Evolutionary conservation across 2,888 invertebrate genomes (phyloP), one percentile per base, ranked within the genome.

Genomic region (Teleogryllus oceanicus): DNA sequence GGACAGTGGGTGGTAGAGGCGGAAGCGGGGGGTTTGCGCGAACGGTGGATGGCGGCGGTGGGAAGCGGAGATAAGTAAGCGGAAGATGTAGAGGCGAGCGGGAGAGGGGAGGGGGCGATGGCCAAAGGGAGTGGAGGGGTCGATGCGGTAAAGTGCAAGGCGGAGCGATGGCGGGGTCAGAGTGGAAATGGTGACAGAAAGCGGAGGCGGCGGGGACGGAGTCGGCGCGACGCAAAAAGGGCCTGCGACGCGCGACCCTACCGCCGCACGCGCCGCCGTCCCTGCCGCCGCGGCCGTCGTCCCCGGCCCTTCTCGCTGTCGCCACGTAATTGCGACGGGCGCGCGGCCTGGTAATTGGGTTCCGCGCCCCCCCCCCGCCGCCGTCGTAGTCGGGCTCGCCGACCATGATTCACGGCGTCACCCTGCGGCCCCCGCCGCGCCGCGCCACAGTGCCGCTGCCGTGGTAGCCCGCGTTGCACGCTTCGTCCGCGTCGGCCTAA

Each of bases 281-380:
- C 62, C 16, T n/a, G 62, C 16, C 62, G n/a, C 62, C 62, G 1
- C 62, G 5, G 13, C 62, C 62, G n/a, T 4, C 62, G 62, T 10
- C 62, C 16, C 13, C 62, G n/a, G 62, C 62, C 16, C 62, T 13
- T n/a, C 37, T 37, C 37, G 37, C 62, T 62, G 62, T 18, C 62
- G 62, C 62, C 62, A n/a, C n/a, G 62, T 62, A 62, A 62, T 62
- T 62, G 62, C 62, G 62, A 62, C 62, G 62, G 62, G n/a, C 62
- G n/a, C 62, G 62, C 62, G 13, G n/a, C 62, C 62, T n/a, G 62
- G 62, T 62, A 62, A 62, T 62, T 62, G 62, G 62, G 62, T 62
- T 62, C 62, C 62, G 62, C 62, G 62, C n/a, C 16, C n/a, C 16
- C 11, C 62, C n/a, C 11, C 13, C 5, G 16, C 0, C 16, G 62